Conservation (phyloP, 1,140 invertebrate genomes). For the Daktulosphaira vitifoliae region DNA sequence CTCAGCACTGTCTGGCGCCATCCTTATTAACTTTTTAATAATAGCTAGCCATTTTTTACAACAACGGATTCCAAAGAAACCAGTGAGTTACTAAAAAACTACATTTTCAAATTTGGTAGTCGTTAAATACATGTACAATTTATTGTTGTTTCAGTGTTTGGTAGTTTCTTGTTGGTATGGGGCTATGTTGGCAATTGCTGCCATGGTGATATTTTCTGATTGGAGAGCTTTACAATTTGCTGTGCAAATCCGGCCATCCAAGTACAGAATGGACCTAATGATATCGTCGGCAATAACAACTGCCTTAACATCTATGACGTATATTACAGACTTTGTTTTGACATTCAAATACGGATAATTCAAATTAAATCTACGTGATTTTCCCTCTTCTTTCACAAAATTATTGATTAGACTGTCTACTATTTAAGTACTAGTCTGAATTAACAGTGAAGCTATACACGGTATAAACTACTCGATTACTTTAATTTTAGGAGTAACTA, state of each 20-base stretch:
- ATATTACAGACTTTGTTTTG: constrained; percentile 48
- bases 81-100: constrained; percentile 45
- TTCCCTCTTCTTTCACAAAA: too few species aligned
- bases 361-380: too few species aligned
- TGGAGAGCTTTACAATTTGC: constrained; percentile 47
- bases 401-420: too few species aligned
- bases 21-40: constrained; percentile 55
- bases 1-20: constrained; percentile 49
- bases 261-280: constrained; percentile 53
- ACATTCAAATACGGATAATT: constrained; percentile 43
- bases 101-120: too few species aligned
- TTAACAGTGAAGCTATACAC: too few species aligned
- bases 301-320: constrained; percentile 48
- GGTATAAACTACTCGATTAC: too few species aligned
- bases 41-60: constrained; percentile 52
- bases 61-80: constrained; percentile 57
- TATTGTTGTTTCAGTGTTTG: constrained; percentile 2
- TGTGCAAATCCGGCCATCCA: constrained; percentile 48
- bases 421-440: too few species aligned
- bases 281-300: constrained; percentile 50
- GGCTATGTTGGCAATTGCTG: constrained; percentile 42
- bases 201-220: constrained; percentile 53
- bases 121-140: too few species aligned
- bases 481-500: too few species aligned
- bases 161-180: constrained; percentile 30